A percentile compares a stretch with the other conserved stretches of the same genome.
Conservation (phyloP, 2,888 invertebrate species). For the Amphipyra berbera region DNA sequence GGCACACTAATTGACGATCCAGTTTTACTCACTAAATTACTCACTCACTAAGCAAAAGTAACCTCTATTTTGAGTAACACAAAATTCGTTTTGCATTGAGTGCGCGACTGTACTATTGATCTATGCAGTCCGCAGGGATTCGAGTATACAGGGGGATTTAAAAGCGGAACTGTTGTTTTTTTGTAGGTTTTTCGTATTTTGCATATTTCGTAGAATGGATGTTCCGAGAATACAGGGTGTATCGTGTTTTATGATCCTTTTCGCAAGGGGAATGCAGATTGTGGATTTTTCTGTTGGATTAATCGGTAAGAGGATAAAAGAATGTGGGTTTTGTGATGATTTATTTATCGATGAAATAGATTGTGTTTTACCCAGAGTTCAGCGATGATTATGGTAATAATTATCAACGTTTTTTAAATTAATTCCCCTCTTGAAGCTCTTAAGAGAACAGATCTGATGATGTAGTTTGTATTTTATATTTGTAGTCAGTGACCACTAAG, state of each 20-base stretch:
- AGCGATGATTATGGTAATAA: too few relatives aligned
- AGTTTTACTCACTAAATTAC: slow-evolving; percentile 60
- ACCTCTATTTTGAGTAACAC: slow-evolving; percentile 46
- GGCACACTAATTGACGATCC: slow-evolving; percentile 76
- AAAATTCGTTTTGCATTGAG: slow-evolving; percentile 57
- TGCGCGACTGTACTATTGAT: slow-evolving; percentile 63
- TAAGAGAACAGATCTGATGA: too few relatives aligned
- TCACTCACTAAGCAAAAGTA: slow-evolving; percentile 50
- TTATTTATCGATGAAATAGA: background rate
- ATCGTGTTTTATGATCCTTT: slow-evolving; percentile 40
- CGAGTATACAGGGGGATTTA: slow-evolving; percentile 69
- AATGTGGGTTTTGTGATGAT: background rate
- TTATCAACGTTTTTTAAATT: too few relatives aligned
- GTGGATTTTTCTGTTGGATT: slow-evolving; percentile 21
- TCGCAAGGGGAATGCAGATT: slow-evolving; percentile 14
- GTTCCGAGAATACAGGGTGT: slow-evolving; percentile 47
- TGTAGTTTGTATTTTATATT: too few relatives aligned
- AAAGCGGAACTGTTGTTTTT: slow-evolving; percentile 53
- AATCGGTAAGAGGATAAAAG: background rate
- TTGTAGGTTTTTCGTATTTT: slow-evolving; percentile 37
- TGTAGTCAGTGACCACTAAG: too few relatives aligned
- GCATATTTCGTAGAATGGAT: slow-evolving; percentile 42
- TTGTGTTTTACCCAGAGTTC: too few relatives aligned
- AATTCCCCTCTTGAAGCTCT: too few relatives aligned
- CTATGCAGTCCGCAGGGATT: slow-evolving; percentile 69